phyloP scores from a whole-genome alignment of 30 jellyfish, hydroid and myxozoan genomes.

The Calvadosia cruxmelitensis region DNA sequence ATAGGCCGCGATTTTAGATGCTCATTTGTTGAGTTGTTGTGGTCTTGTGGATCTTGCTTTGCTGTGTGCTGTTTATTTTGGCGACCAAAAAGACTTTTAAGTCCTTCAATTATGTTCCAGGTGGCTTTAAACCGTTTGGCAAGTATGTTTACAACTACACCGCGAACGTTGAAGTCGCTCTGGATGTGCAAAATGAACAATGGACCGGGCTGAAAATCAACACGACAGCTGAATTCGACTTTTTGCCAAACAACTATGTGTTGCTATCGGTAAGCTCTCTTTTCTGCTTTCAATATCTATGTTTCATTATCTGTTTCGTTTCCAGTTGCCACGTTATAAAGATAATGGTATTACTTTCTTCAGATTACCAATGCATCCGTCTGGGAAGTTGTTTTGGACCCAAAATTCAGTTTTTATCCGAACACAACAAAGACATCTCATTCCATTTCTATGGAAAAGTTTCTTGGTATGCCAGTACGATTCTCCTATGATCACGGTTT shows the following conservation, averaged over 20 bases:
- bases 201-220: slow-evolving; percentile 16
- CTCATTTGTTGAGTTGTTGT: too few species aligned
- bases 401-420: slow-evolving; percentile 45
- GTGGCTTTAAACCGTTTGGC: slow-evolving; percentile 23
- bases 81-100: too few species aligned
- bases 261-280: slow-evolving; percentile 34
- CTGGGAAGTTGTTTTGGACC: slow-evolving; percentile 32
- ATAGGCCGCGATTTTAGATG: too few species aligned
- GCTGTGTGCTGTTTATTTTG: too few species aligned
- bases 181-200: slow-evolving; percentile 13
- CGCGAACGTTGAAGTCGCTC: slow-evolving; percentile 32
- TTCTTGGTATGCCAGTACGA: slow-evolving; percentile 22
- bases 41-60: too few species aligned
- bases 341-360: too few species aligned
- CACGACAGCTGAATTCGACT: slow-evolving; percentile 39
- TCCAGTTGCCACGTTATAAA: too few species aligned
- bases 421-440: not conserved
- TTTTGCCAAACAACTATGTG: slow-evolving; percentile 22
- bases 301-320: not conserved
- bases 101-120: slow-evolving; percentile 3
- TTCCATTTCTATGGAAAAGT: not conserved
- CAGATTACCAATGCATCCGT: slow-evolving; percentile 29
- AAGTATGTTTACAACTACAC: slow-evolving; percentile 31
- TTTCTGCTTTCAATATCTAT: too few species aligned
- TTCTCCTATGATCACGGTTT: slow-evolving; percentile 29